Percentiles rank a stretch among this genome's conserved stretches.
phyloP scores from a whole-genome alignment of 1,140 invertebrate species.

The Lepidurus couesii region DNA sequence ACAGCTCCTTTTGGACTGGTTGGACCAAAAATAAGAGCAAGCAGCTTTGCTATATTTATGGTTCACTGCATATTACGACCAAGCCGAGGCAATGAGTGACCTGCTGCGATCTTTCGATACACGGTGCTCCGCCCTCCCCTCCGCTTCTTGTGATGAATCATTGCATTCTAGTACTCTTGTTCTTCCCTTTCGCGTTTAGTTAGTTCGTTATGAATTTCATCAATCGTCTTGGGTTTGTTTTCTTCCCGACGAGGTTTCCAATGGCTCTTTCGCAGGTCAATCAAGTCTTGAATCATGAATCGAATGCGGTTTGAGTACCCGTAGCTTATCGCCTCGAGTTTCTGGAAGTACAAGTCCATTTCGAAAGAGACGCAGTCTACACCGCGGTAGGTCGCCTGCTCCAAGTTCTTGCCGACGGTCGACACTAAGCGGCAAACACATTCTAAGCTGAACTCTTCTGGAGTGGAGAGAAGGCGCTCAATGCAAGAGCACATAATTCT shows the following conservation, averaged over 20 bases:
- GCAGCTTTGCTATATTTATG: no score
- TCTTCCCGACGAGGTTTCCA: constrained; percentile 84
- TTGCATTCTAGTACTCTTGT: constrained; percentile 39
- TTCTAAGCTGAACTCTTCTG: constrained; percentile 77
- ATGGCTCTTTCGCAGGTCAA: constrained; percentile 72
- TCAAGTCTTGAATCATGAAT: constrained; percentile 94
- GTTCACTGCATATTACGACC: no score
- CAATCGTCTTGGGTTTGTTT: constrained; percentile 85
- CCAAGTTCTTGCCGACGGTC: constrained; percentile 84
- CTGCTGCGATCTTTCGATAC: no score
- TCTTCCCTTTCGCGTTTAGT: constrained; percentile 56
- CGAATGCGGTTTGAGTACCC: constrained; percentile 69
- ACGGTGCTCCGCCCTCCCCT: constrained; percentile 9
- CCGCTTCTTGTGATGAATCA: constrained; percentile 34
- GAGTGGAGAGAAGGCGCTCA: constrained; percentile 62
- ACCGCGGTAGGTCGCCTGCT: constrained; percentile 43
- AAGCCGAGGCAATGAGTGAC: no score
- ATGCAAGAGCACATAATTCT: constrained; percentile 87
- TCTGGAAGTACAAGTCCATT: constrained; percentile 57
- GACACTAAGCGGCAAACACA: constrained; percentile 85
- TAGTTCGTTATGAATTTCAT: constrained; percentile 83
- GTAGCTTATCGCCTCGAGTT: constrained; percentile 59
- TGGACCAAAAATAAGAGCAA: no score
- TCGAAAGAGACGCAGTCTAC: constrained; percentile 34
- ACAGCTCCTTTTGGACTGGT: no score